Evolutionary conservation across 2,888 invertebrate species (phyloP), one percentile per base, ranked within the genome.

Genomic region (Brenthis ino): DNA sequence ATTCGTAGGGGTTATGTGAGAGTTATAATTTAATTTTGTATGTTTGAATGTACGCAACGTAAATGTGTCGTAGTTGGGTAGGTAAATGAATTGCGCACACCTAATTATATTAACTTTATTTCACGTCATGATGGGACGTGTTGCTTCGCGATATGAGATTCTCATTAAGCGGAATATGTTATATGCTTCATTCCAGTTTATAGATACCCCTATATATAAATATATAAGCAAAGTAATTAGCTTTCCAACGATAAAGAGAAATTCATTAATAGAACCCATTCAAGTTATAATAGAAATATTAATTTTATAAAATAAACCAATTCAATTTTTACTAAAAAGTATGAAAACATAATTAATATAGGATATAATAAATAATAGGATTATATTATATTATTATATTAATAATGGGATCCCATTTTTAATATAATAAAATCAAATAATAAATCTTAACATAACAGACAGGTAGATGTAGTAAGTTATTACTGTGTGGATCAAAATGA

Each of bases 31-130:
- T 43, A 43, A 43, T 43, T 43, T 43, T 43, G 2, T 43, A 43
- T 43, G 37, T 43, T 43, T 43, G 37, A 60, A 28, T 50, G 3
- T n/a, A 28, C 12, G n/a, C 50, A 48, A 43, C 37, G 14, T 14
- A 14, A 48, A 14, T 53, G 53, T 20, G 11, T 4, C 54, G 28
- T 24, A 28, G 54, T 13, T 58, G 14, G 47, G 6, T 50, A 48
- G 55, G 74, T 74, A 72, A 72, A 72, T 74, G 73, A 76, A 76
- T 75, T 75, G 75, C 74, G 74, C 74, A 76, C 75, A 78, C 77
- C 79, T 83, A 82, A 84, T 85, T 83, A 85, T 80, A 83, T 82
- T 81, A 82, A 81, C 80, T 84, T 85, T 82, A 86, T 85, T 83
- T 80, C 78, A 67, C 74, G 71, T 51, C 78, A 79, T 82, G 82